Conservation (phyloP, 1,140 invertebrate species). For the Drosophila virilis region DNA sequence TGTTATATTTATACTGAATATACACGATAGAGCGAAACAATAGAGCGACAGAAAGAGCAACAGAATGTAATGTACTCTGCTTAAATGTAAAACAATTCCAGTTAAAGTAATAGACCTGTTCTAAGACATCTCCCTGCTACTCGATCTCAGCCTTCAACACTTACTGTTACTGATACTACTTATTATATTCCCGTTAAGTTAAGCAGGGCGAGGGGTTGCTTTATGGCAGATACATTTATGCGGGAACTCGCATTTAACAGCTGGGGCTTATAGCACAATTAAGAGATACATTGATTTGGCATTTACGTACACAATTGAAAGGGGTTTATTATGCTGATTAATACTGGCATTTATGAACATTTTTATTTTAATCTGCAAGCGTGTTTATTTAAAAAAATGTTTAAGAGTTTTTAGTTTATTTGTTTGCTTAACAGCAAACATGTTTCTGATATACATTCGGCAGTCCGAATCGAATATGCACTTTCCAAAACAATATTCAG, state of each 20-base stretch:
- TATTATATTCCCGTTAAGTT: slow-evolving; percentile 4
- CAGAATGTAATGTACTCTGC: slow-evolving; percentile 32
- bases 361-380: slow-evolving; percentile 22
- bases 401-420: slow-evolving; percentile 10
- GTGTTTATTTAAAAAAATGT: slow-evolving; percentile 6
- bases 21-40: slow-evolving; percentile 26
- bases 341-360: slow-evolving; percentile 6
- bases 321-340: slow-evolving; percentile 13
- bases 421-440: slow-evolving; percentile 12
- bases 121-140: background rate
- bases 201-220: slow-evolving; percentile 19
- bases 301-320: slow-evolving; percentile 3
- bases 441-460: slow-evolving; percentile 10
- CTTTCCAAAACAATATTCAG: slow-evolving; percentile 15
- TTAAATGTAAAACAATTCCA: background rate
- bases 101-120: background rate
- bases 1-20: slow-evolving; percentile 75
- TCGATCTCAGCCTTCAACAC: background rate
- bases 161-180: background rate
- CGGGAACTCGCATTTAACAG: slow-evolving; percentile 30
- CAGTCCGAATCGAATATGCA: slow-evolving; percentile 13
- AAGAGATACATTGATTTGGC: slow-evolving; percentile 21
- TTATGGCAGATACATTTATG: slow-evolving; percentile 4
- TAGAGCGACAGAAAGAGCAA: slow-evolving; percentile 36
- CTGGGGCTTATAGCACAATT: slow-evolving; percentile 28